phyloP scores from a whole-genome alignment of 2,888 invertebrate genomes.

The Baccha elongata region DNA sequence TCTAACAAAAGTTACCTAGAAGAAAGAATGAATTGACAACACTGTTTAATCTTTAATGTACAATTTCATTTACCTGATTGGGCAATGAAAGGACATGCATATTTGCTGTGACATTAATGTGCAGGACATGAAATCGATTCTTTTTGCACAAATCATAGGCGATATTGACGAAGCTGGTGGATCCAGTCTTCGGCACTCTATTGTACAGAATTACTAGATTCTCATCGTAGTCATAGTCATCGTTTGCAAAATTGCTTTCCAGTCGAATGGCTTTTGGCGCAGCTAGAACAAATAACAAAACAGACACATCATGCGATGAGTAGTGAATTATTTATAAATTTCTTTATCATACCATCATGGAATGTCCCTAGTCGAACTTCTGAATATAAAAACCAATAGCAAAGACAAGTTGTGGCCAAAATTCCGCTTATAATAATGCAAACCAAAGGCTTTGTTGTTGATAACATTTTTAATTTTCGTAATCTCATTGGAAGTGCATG shows the following conservation, averaged over 20 bases:
- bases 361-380: constrained; percentile 76
- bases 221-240: constrained; percentile 83
- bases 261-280: constrained; percentile 42
- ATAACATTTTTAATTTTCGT: constrained; percentile 79
- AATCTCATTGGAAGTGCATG: constrained; percentile 74
- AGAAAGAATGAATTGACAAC: not conserved
- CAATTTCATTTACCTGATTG: constrained; percentile 88
- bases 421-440: constrained; percentile 77
- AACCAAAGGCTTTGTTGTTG: constrained; percentile 78
- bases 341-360: constrained; percentile 57
- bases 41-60: not conserved
- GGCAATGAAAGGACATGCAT: constrained; percentile 96
- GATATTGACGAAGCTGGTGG: constrained; percentile 96
- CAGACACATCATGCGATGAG: constrained; percentile 59
- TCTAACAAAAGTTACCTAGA: constrained; percentile 88
- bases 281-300: constrained; percentile 21
- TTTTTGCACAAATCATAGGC: constrained; percentile 92
- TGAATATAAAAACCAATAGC: constrained; percentile 79
- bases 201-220: constrained; percentile 95
- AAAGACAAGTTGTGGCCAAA: constrained; percentile 76
- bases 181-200: constrained; percentile 98
- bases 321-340: constrained; percentile 35
- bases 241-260: constrained; percentile 18
- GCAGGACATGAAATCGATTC: constrained; percentile 92
- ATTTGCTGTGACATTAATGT: constrained; percentile 98